Evolutionary conservation across 2,888 invertebrate genomes (phyloP), one percentile per base, ranked within the genome.

Genomic region (Andrena camellia): DNA sequence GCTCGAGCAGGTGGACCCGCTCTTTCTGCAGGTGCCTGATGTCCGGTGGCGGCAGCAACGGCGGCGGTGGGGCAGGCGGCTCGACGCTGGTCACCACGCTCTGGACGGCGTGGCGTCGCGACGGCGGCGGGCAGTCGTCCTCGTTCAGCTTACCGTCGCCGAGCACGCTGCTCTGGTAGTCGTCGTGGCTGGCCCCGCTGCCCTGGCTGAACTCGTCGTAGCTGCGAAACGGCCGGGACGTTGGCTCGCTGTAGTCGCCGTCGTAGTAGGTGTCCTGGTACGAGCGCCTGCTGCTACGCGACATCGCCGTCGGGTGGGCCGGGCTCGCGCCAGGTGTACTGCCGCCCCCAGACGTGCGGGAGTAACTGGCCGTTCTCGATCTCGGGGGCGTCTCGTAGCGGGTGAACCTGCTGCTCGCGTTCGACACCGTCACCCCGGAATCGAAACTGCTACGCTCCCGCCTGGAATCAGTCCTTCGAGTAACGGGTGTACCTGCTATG

Each of bases 151-250:
- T 92, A 60, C 91, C 90, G 42, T 92, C 93, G 26, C 90, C 91
- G 48, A 93, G 90, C 35, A 91, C 91, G 78, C 91, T 91, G 73
- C 88, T 91, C 76, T 93, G 93, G 67, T 94, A 94, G 78, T 97
- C 97, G 85, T 96, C 97, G 91, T 96, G 96, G 35, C 96, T 96
- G 3, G 96, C 96, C 33, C 95, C 95, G 81, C 96, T 96, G 90
- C 97, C 95, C 94, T 96, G 96, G 94, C 97, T 95, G 95, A 96
- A 96, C 94, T 98, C 96, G 91, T 97, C 97, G 92, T 96, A 96
- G 92, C 95, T 96, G 78, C 96, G 96, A 93, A 95, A 95, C 88
- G 96, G 94, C 20, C 95, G 93, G 29, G 93, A 88, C 70, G 90
- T 88, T 31, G 93, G 92, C 54, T 94, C 94, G 72, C 86, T 90